Percentiles rank a stretch among this genome's conserved stretches.
These are phyloP conservation scores for Paragorgia papillata DNA, from an alignment of 92 coral and sea anemone genomes.

Conservation along the genomic window DNA sequence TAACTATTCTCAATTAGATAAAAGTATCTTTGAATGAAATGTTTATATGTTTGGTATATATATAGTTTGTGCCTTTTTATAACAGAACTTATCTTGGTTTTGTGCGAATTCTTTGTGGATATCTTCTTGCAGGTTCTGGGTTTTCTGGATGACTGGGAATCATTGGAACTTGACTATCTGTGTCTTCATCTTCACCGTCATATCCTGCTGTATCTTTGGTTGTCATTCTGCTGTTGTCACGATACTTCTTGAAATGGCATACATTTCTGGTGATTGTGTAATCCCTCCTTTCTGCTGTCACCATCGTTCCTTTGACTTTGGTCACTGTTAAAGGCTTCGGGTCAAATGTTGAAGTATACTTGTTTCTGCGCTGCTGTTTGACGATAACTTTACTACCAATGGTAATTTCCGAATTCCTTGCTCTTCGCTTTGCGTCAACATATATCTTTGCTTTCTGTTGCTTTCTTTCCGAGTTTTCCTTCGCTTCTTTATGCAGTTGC, in stretches of 20 bases:
- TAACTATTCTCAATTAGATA: too few relatives aligned
- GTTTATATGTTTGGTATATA: too few relatives aligned
- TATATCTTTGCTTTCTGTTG: constrained; percentile 30
- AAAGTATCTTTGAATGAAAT: too few relatives aligned
- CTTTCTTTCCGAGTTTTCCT: constrained; percentile 8
- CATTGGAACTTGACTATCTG: neutral
- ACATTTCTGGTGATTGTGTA: constrained; percentile 39
- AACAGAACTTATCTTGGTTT: neutral
- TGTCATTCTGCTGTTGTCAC: neutral
- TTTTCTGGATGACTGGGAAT: neutral
- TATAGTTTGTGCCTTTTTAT: too few relatives aligned
- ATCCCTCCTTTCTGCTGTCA: constrained; percentile 15
- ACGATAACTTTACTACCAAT: constrained; percentile 33
- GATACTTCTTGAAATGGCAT: constrained; percentile 36
- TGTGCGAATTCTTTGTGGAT: neutral
- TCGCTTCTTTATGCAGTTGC: constrained; percentile 5
- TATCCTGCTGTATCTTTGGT: neutral
- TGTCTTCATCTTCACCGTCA: constrained; percentile 3
- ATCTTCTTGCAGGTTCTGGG: neutral
- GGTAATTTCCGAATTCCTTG: constrained; percentile 11
- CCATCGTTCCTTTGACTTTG: constrained; percentile 38
- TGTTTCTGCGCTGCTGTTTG: constrained; percentile 39
- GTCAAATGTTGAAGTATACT: constrained; percentile 25
- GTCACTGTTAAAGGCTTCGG: constrained; percentile 42
- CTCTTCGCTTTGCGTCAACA: constrained; percentile 16